Base-by-base conservation (phyloP, 2,888 invertebrate genomes). In the Melolontha melolontha region DNA sequence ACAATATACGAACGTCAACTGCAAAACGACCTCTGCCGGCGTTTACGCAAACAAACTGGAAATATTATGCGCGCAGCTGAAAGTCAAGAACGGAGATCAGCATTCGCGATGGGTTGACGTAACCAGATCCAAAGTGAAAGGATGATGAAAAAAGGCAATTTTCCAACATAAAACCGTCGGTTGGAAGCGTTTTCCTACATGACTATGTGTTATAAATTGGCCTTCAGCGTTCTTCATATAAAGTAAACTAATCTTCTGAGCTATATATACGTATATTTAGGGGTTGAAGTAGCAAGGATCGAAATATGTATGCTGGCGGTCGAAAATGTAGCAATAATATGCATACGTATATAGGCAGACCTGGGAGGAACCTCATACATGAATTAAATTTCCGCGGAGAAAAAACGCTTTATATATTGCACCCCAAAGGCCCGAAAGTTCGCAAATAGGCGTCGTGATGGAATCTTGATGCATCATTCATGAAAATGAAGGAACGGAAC, bases 111-210 rank as follows among this genome's bases (percentile, higher is more conserved):
- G 47, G 47, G 62, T 10, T 34, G 47, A 17, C 27, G 47, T 47
- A 34, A 34, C 34, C 34, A 34, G 34, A 34, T 34, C 34, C 6
- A 34, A 34, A 34, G 34, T 34, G 34, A 14, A 34, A 52, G 51
- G 29, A 52, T 52, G 51, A 52, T 52, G 51, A 34, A 52, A 52
- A 52, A 52, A 29, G 51, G 51, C 51, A 52, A 52, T 52, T 52
- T 52, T 52, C 51, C 51, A 29, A 34, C 51, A 34, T 29, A 52
- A 52, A 52, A 52, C 34, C 7, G 34, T 34, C 6, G 34, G 34
- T 34, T 34, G 34, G 34, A 10, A 34, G 34, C 34, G 34, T 34
- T 34, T 34, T 34, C 34, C 34, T 34, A 6, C 34, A 52, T 29
- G 34, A 29, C 51, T 27, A 52, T 52, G 29, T 29, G 14, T 34